These are phyloP conservation scores for Pseudorectes ferrugineus DNA, from an alignment of 2,113 vertebrate genomes.

Conservation along the genomic window DNA sequence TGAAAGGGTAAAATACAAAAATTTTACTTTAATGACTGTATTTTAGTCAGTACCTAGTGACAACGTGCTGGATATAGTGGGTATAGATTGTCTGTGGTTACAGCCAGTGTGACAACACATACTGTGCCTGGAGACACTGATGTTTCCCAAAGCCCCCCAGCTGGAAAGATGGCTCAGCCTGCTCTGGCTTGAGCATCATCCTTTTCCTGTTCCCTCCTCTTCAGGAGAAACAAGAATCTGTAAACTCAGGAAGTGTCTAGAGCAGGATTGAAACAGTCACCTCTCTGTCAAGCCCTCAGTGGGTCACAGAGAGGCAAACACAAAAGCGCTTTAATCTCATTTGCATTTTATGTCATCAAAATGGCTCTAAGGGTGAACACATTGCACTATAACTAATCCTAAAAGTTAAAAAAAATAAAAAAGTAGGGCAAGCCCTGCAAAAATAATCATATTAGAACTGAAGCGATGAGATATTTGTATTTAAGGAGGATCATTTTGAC, in stretches of 20 bases:
- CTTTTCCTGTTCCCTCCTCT: background rate
- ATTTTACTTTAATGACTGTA: background rate
- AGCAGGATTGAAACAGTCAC: background rate
- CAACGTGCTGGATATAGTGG: background rate
- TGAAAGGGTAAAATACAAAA: background rate
- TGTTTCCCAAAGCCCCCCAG: background rate
- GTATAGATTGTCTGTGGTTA: background rate
- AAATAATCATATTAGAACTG: constrained; percentile 23
- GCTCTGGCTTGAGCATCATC: accelerated
- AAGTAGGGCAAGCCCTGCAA: background rate
- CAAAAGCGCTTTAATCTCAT: background rate
- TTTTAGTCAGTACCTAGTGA: background rate
- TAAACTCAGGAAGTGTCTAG: background rate
- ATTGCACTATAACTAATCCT: background rate
- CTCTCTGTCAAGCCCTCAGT: background rate
- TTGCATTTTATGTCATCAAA: constrained; percentile 5
- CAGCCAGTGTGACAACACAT: background rate
- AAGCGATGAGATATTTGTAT: constrained; percentile 22
- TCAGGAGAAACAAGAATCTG: background rate
- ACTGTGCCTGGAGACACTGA: background rate
- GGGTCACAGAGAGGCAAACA: background rate
- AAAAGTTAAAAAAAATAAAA: background rate
- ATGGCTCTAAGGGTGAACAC: background rate
- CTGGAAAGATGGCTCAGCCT: background rate
- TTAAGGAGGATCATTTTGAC: constrained; percentile 19